Percentiles rank a stretch among this genome's conserved stretches.
Conservation (phyloP, 2,113 vertebrate genomes). For the Nipponia nippon region DNA sequence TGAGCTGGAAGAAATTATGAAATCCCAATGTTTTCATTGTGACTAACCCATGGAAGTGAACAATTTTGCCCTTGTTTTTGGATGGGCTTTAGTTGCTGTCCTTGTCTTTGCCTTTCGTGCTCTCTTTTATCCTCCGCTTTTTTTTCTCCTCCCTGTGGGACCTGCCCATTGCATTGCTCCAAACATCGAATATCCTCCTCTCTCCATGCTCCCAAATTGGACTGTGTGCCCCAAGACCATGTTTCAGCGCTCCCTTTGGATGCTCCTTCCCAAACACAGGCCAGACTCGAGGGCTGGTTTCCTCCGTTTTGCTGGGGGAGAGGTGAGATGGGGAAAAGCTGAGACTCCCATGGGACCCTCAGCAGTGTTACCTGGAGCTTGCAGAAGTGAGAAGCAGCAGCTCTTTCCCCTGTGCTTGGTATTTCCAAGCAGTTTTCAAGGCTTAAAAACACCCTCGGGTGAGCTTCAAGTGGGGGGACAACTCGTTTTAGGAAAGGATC, state of each 20-base stretch:
- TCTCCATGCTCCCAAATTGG: background rate
- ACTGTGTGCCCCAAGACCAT: background rate
- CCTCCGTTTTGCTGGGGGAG: background rate
- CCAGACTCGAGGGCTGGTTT: background rate
- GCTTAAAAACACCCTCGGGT: background rate
- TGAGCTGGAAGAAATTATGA: conserved; percentile 48
- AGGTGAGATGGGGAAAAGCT: background rate
- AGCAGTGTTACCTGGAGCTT: rapidly evolving
- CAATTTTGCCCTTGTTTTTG: conserved; percentile 44
- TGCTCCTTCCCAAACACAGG: background rate
- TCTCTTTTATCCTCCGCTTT: background rate
- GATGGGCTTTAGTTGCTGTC: background rate
- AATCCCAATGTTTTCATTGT: conserved; percentile 43
- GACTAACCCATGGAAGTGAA: conserved; percentile 46
- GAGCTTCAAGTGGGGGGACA: background rate
- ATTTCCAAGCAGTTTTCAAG: background rate
- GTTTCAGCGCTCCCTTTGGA: background rate
- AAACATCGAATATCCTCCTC: background rate
- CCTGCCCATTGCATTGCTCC: background rate
- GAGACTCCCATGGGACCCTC: background rate
- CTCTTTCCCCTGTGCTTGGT: background rate
- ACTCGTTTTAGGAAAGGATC: background rate
- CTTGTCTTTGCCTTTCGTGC: background rate
- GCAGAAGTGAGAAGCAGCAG: background rate
- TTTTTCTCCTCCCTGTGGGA: background rate